Percentiles rank a stretch among this genome's conserved stretches.
Conservation (phyloP, 2,888 invertebrate species). For the Exephanes ischioxanthus region DNA sequence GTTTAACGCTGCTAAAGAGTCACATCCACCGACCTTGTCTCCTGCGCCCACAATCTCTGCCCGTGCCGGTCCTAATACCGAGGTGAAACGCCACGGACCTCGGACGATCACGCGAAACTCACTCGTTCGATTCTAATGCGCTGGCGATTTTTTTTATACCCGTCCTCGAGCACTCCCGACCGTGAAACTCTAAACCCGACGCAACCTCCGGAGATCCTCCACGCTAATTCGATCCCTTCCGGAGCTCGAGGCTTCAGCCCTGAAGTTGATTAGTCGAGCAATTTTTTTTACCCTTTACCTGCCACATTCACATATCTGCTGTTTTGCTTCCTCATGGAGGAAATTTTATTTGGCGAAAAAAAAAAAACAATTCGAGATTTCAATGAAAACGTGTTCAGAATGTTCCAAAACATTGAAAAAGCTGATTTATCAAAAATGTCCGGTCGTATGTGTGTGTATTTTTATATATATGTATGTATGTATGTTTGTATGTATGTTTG, state of each 20-base stretch:
- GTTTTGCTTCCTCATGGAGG: too few relatives aligned
- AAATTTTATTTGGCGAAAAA: too few relatives aligned
- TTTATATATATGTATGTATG: too few relatives aligned
- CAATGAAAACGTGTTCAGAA: too few relatives aligned
- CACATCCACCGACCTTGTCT: constrained; percentile 80
- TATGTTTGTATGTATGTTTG: too few relatives aligned
- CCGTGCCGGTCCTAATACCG: constrained; percentile 34
- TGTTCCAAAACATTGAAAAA: too few relatives aligned
- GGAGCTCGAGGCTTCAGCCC: background rate
- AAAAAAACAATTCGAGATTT: too few relatives aligned
- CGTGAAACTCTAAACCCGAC: constrained; percentile 42
- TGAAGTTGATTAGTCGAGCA: background rate
- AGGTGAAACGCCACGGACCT: constrained; percentile 50
- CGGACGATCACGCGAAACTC: constrained; percentile 40
- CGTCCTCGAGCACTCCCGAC: constrained; percentile 43
- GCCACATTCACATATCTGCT: background rate
- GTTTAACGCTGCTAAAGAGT: constrained; percentile 78
- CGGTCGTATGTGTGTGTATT: too few relatives aligned
- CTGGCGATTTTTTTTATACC: constrained; percentile 10
- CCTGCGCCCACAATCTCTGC: constrained; percentile 65
- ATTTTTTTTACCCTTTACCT: background rate
- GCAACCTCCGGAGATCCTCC: background rate
- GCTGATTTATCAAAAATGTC: too few relatives aligned
- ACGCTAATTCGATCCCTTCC: background rate
- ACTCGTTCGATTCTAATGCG: constrained; percentile 9